phyloP scores from a whole-genome alignment of 2,113 vertebrate genomes.

The Sinocyclocheilus anophthalmus region DNA sequence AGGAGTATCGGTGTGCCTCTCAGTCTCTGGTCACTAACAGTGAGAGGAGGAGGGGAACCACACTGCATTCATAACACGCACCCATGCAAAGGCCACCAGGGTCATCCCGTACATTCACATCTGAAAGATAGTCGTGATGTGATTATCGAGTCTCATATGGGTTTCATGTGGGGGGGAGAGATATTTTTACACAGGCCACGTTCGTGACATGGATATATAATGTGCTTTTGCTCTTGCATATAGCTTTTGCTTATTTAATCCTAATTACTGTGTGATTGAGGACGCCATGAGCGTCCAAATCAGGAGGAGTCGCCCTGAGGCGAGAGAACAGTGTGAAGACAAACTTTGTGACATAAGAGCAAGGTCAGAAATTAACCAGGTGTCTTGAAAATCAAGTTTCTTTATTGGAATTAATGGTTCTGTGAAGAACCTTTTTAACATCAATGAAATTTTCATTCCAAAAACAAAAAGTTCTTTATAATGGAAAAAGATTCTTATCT shows the following conservation, averaged over 20 bases:
- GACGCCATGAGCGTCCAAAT: background rate
- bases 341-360: background rate
- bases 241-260: conserved; percentile 31
- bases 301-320: conserved; percentile 19
- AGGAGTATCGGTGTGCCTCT: conserved; percentile 80
- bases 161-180: conserved; percentile 33
- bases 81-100: conserved; percentile 40
- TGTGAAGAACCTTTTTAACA: background rate
- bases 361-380: background rate
- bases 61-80: conserved; percentile 18
- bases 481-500: background rate
- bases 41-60: conserved; percentile 58
- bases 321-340: background rate
- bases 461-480: background rate
- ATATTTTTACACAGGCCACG: conserved; percentile 22
- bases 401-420: too few species aligned
- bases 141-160: conserved; percentile 37
- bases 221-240: conserved; percentile 29
- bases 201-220: conserved; percentile 10
- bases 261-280: conserved; percentile 48
- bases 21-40: conserved; percentile 78
- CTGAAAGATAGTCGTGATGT: conserved; percentile 45
- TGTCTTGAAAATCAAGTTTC: background rate
- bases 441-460: too few species aligned
- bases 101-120: conserved; percentile 24